Evolutionary conservation across 2,113 vertebrate species (phyloP).

Genomic region (Zootoca vivipara): DNA sequence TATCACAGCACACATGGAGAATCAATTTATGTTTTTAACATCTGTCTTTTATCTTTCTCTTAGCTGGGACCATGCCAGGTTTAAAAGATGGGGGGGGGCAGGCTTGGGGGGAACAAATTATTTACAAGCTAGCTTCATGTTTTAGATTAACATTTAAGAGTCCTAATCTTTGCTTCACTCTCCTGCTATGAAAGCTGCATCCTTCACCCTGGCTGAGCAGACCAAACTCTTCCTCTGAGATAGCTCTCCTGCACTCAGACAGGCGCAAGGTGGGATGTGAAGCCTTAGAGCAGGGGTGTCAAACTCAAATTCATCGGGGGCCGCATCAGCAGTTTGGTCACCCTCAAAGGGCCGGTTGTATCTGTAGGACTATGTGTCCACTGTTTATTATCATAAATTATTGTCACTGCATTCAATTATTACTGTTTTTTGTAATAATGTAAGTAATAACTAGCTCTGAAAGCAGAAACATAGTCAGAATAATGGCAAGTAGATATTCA

Average conservation of each 20-base stretch:
- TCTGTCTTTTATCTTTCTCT: conserved; percentile 15
- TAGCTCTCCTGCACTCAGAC: background rate
- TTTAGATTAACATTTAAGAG: conserved; percentile 26
- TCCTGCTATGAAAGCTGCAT: background rate
- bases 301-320: no score
- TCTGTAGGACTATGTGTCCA: no score
- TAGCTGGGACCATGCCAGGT: background rate
- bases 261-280: background rate
- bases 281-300: background rate
- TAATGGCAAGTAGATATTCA: no score
- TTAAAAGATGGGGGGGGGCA: background rate
- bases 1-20: conserved; percentile 2
- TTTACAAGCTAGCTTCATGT: conserved; percentile 20
- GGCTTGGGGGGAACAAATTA: conserved; percentile 7
- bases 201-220: background rate
- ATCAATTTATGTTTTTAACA: conserved; percentile 6
- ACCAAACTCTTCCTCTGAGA: background rate
- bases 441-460: no score
- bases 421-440: no score
- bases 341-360: no score
- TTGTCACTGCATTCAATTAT: no score
- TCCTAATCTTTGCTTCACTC: conserved; percentile 4
- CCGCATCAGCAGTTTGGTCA: no score
- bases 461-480: no score
- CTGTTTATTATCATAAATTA: no score